Evolutionary conservation across 1,140 invertebrate genomes (phyloP), one percentile per base, ranked within the genome.

Genomic region (Neotoxoptera formosana): DNA sequence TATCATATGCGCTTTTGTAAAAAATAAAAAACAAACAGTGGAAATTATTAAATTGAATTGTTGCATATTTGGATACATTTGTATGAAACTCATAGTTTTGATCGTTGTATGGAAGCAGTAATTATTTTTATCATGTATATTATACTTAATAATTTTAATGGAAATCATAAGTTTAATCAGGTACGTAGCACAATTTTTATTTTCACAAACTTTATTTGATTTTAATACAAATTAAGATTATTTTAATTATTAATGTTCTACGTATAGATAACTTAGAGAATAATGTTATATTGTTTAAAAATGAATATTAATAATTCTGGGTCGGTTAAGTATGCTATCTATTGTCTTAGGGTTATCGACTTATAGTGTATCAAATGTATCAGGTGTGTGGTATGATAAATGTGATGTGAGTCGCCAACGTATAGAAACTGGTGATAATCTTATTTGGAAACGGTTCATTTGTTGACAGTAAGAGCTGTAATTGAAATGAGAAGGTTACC

Each of bases 111-210:
- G n/a, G 23, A 47, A 87, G 60, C 34, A 45, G 47, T 87, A 25
- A 87, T 47, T 48, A 47, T 45, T 86, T 86, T 86, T 41, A 76
- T 76, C n/a, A 76, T 76, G n/a, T 76, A 76, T 76, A 30, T 41
- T 45, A 9, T 47, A 48, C 9, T 47, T 87, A n/a, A 87, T 47
- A 87, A 14, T 25, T 87, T 87, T 34, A 87, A 51, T 48, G 30
- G n/a, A 87, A n/a, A 87, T 87, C 11, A 87, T 48, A 48, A 34
- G 25, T 21, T 87, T 87, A 87, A 48, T 87, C 47, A 87, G 86
- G 86, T 87, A 87, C 86, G 47, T 87, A 48, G 47, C 17, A 87
- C 36, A 48, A 48, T 48, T 48, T 87, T 7, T 48, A 48, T 34
- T 87, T n/a, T n/a, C 21, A 87, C 86, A 87, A 84, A 84, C 23